Conservation (phyloP, 2,888 invertebrate species). For the Flabesymbios commensalis region DNA sequence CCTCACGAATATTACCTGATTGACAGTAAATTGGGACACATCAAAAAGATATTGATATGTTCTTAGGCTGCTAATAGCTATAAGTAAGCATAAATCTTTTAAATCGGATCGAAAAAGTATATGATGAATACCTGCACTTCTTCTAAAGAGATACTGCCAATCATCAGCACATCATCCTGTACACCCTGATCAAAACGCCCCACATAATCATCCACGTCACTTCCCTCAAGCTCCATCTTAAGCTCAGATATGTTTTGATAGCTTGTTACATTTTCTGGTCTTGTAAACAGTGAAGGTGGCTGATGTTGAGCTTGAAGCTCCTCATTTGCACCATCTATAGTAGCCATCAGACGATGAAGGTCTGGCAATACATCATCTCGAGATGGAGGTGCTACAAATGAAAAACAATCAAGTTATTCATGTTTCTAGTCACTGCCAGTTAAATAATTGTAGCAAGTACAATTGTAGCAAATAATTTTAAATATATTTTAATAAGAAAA, state of each 20-base stretch:
- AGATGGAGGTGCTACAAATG: slow-evolving; percentile 45
- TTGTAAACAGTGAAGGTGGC: slow-evolving; percentile 51
- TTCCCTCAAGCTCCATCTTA: slow-evolving; percentile 48
- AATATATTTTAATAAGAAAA: too few relatives aligned
- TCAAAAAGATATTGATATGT: too few relatives aligned
- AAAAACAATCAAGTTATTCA: too few relatives aligned
- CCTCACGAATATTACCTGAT: too few relatives aligned
- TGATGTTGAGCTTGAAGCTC: slow-evolving; percentile 26
- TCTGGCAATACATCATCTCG: slow-evolving; percentile 48
- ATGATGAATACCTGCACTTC: slow-evolving; percentile 45
- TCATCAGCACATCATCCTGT: slow-evolving; percentile 53
- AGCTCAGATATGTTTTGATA: slow-evolving; percentile 45
- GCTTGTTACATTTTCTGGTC: slow-evolving; percentile 49
- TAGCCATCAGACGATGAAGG: slow-evolving; percentile 47
- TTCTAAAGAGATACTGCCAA: slow-evolving; percentile 52
- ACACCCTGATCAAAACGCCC: slow-evolving; percentile 50
- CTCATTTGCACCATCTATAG: slow-evolving; percentile 47
- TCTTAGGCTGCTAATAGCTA: too few relatives aligned
- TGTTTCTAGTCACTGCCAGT: too few relatives aligned
- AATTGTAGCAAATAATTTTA: too few relatives aligned
- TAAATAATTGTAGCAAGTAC: too few relatives aligned
- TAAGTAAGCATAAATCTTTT: too few relatives aligned
- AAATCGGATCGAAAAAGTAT: too few relatives aligned
- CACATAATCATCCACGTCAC: slow-evolving; percentile 47
- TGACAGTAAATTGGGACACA: too few relatives aligned